Evolutionary conservation across 2,888 invertebrate species (phyloP), one percentile per base, ranked within the genome.

Genomic region (Xestia ashworthii): DNA sequence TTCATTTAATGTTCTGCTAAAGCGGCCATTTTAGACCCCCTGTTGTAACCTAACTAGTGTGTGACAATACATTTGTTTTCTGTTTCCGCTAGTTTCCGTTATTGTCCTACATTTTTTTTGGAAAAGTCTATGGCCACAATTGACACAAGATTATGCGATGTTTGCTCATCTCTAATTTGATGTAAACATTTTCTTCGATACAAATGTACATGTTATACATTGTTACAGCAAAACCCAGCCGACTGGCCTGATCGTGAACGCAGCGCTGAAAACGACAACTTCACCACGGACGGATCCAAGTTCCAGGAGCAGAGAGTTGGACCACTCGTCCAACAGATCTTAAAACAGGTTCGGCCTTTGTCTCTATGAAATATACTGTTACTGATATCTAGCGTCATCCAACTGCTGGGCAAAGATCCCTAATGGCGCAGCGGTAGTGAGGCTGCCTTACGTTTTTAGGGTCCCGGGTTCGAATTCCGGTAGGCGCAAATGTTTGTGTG

Each of bases 291-390:
- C 67, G 94, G 96, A 41, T 97, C 96, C 77, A 97, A 96, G 87
- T 97, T 97, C 95, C 97, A 97, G 72, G 97, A 97, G 74, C 93
- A 93, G 16, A 91, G 94, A 83, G 97, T 97, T 62, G 96, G 95
- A 9, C 93, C 91, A 53, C 93, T 97, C 5, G 97, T 97, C 3
- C 95, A 95, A 83, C 96, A 97, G 88, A 96, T 97, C 74, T 90
- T 95, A 58, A 95, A 95, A 88, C 96, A 97, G 94, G 97, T 95
- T 25, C 5, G 22, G 1, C 11, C 11, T 41, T 12, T 32, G 32
- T 32, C 32, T 32, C 32, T 32, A 32, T 32, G 32, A 2, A 32
- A 32, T 32, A 32, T 32, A 32, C 32, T 32, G 32, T 32, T 32
- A 32, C 32, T 32, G 32, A 2, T 32, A 32, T 1, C 32, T 32